Conservation (phyloP, 2,113 vertebrate species). For the Siniperca knerii region DNA sequence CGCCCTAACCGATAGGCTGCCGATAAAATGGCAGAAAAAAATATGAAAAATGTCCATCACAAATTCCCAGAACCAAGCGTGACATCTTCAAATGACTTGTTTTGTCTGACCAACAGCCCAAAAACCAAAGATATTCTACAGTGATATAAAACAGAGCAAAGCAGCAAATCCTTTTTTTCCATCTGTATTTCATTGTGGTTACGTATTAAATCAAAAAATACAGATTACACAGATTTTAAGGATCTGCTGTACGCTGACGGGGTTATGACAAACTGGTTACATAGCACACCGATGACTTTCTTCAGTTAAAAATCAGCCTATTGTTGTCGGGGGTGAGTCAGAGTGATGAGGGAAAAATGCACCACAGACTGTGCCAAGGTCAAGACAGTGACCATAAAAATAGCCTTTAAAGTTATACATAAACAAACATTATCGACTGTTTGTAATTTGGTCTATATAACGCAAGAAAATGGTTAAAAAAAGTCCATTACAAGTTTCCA, state of each 20-base stretch:
- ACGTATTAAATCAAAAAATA: not conserved
- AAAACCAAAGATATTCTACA: no score
- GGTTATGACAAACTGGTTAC: no score
- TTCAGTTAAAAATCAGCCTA: not conserved
- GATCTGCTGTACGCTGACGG: no score
- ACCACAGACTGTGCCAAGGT: no score
- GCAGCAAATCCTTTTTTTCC: no score
- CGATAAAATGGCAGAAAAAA: no score
- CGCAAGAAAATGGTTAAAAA: not conserved
- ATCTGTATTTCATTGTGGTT: not conserved
- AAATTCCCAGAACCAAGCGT: no score
- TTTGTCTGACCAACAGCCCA: no score
- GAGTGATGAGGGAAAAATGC: not conserved
- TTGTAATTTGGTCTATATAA: not conserved
- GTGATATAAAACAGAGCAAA: not conserved
- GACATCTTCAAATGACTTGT: no score
- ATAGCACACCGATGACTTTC: no score
- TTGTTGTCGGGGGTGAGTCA: not conserved
- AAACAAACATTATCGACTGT: no score
- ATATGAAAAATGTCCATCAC: no score
- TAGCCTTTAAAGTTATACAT: not conserved
- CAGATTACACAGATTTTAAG: not conserved
- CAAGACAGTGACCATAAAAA: not conserved
- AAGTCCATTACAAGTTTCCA: not conserved
- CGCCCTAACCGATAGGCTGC: not conserved